Conservation (phyloP, 2,113 vertebrate species). For the Grammomys dolichurus region DNA sequence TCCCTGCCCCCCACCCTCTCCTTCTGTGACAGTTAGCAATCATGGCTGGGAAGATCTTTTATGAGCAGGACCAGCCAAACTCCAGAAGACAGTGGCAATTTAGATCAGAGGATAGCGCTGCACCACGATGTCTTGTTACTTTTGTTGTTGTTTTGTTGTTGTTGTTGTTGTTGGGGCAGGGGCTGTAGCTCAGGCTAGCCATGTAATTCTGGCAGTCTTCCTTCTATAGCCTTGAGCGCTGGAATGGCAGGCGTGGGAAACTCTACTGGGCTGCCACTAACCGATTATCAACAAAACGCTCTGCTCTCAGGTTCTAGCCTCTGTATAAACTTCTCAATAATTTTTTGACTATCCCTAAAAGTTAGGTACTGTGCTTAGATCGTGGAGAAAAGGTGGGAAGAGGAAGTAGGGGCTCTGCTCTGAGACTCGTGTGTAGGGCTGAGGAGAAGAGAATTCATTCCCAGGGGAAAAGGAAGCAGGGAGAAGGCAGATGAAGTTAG, state of each 20-base stretch:
- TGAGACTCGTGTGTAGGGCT: no score
- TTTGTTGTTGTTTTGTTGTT: not conserved
- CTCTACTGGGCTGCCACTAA: not conserved
- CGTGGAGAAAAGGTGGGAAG: not conserved
- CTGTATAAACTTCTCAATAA: constrained; percentile 19
- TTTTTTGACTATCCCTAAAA: not conserved
- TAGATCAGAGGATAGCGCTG: not conserved
- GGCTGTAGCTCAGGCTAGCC: not conserved
- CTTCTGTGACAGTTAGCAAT: not conserved
- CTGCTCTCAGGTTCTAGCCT: not conserved
- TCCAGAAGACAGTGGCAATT: not conserved
- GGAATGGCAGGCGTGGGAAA: not conserved
- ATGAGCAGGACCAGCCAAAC: not conserved
- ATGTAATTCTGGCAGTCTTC: not conserved
- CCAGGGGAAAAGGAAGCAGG: no score
- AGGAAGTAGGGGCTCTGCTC: not conserved
- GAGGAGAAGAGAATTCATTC: not conserved
- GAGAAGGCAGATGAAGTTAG: not conserved
- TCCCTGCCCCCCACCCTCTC: not conserved
- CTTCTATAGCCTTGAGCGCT: not conserved
- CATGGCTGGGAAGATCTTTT: not conserved
- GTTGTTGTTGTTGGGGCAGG: not conserved
- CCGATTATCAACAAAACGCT: not conserved
- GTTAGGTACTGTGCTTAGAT: not conserved
- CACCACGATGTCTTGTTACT: not conserved